Evolutionary conservation across 2,797 vertebrate species (phyloP), one percentile per base, ranked within the genome.

Genomic region (Periophthalmus magnuspinnatus): DNA sequence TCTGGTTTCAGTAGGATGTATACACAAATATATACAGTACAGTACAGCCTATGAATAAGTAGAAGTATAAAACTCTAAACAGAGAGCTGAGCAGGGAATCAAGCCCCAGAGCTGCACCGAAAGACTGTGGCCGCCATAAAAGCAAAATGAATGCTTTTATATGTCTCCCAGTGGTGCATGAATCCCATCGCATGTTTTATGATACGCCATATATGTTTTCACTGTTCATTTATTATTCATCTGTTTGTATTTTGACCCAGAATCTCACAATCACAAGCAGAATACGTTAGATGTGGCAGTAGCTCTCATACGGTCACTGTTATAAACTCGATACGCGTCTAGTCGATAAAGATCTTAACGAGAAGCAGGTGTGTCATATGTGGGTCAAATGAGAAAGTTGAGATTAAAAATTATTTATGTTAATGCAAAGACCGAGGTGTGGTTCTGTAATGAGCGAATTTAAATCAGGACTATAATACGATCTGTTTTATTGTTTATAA

Each of bases 31-130:
- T 41, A 58, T 24, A 33, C 33, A 33, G 65, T 56, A 38, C 34
- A 65, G 65, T 56, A n/a, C 34, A 65, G 48, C 16, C 38, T 52
- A 21, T 62, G 50, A 14, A 45, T 70, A 57, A 63, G 59, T 57
- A 63, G 69, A 60, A 54, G 65, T 72, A 78, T 81, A 70, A 79
- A 67, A 69, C 67, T 75, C 77, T 65, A 73, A 57, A 69, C 36
- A 62, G 59, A 68, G 76, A 19, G 9, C 10, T n/a, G 47, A 45
- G 57, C 57, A 38, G 57, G 22, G 62, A 73, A 19, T 70, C 65
- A 67, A 48, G 16, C 0, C 34, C 24, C n/a, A 38, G 41, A 57
- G 41, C 66, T 59, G 47, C 60, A 47, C 22, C n/a, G 47, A 54
- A 56, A 73, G 67, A 47, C 41, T 55, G 32, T 14, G 16, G 14